These are phyloP conservation scores for Todus mexicanus DNA, from an alignment of 2,797 vertebrate species.

Conservation along the genomic window DNA sequence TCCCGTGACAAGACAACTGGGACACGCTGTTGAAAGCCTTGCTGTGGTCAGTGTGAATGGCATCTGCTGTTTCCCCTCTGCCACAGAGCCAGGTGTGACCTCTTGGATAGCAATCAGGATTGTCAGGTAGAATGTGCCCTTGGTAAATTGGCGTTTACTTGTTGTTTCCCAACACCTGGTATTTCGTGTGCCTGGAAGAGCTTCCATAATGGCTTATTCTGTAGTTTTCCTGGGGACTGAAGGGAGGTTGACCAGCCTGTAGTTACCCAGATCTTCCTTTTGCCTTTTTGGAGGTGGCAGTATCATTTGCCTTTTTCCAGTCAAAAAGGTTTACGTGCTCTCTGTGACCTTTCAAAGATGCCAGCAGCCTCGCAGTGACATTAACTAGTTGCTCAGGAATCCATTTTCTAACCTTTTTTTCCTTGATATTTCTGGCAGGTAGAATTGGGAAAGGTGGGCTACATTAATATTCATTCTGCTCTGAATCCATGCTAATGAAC, in stretches of 20 bases:
- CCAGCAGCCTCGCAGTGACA: background rate
- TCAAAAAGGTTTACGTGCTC: background rate
- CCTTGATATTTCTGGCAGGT: slow-evolving; percentile 29
- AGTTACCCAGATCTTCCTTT: background rate
- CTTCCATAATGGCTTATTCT: background rate
- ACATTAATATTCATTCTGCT: slow-evolving; percentile 46
- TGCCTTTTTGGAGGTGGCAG: background rate
- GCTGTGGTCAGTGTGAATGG: background rate
- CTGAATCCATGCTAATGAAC: slow-evolving; percentile 48
- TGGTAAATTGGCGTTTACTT: background rate
- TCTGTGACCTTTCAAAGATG: background rate
- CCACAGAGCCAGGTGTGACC: background rate
- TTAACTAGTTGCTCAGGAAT: slow-evolving; percentile 14
- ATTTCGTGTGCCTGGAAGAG: background rate
- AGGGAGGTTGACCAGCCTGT: background rate
- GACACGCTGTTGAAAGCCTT: background rate
- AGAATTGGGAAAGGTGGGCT: slow-evolving; percentile 17
- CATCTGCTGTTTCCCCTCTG: background rate
- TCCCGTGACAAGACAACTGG: background rate
- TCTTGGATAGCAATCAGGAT: background rate
- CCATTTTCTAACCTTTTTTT: background rate
- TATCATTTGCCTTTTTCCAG: background rate
- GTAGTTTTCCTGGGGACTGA: background rate
- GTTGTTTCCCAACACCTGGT: background rate
- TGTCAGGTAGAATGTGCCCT: background rate